phyloP scores from a whole-genome alignment of 2,797 vertebrate genomes.

The Argyrosomus regius region DNA sequence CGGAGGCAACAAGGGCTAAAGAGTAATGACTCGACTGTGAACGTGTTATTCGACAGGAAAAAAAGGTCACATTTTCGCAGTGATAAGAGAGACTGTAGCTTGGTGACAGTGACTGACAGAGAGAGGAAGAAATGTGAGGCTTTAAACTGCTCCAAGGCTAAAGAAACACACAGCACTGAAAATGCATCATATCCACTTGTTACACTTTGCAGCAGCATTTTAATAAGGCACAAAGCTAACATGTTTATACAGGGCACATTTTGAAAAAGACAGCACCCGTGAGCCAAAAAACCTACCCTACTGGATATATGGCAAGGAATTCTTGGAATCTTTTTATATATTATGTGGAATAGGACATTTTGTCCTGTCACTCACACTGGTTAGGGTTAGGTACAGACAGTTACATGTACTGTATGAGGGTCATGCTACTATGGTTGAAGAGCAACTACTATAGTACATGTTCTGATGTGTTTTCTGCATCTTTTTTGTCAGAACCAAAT shows the following conservation, averaged over 20 bases:
- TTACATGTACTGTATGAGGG: background rate
- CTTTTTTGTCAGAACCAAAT: background rate
- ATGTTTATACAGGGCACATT: background rate
- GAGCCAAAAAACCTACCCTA: background rate
- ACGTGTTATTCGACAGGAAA: constrained; percentile 59
- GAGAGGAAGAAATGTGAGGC: constrained; percentile 54
- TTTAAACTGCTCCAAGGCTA: constrained; percentile 47
- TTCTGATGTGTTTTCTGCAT: background rate
- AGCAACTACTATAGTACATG: background rate
- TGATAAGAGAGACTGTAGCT: constrained; percentile 68
- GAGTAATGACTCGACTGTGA: constrained; percentile 74
- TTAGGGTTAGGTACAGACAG: background rate
- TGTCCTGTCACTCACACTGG: background rate
- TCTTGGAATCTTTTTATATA: background rate
- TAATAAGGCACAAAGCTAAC: background rate
- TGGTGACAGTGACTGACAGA: constrained; percentile 61
- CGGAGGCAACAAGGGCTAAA: constrained; percentile 65
- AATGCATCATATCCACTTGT: background rate
- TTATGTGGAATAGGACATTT: background rate
- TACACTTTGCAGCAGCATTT: background rate
- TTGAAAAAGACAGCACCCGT: background rate
- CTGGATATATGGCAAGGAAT: background rate
- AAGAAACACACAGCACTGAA: constrained; percentile 22
- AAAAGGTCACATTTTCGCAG: constrained; percentile 69
- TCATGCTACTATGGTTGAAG: background rate